Base-by-base conservation (phyloP, 2,888 invertebrate genomes). In the Drosophila putrida region DNA sequence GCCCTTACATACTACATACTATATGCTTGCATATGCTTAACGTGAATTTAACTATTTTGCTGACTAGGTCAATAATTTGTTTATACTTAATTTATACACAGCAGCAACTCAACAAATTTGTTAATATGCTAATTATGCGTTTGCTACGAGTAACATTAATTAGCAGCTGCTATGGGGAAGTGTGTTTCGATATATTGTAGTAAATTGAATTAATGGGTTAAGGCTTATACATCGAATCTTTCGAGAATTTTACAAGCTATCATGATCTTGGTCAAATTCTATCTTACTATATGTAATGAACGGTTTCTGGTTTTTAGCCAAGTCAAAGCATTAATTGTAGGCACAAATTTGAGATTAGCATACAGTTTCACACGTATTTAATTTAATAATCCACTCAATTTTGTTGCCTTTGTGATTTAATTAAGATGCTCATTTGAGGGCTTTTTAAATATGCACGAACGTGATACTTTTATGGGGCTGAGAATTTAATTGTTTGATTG, bases 381-480 rank as follows among this genome's bases (percentile, higher is more conserved):
- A 60, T 54, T 63, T 75, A 64, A 75, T 71, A 61, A 64, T 54
- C 35, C 54, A 41, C 59, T 63, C 57, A 13, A 25, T 47, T 47
- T 49, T 53, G 36, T 27, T 38, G 36, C 20, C 28, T 5, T 50
- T 66, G 61, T 57, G 31, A 60, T 61, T 63, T 66, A 83, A 81
- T 83, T 75, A 77, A 71, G 47, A 64, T 79, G 69, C 53, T 71
- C 58, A 79, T 61, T 67, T 76, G 62, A 57, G 46, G 55, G 54
- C 58, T 63, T 35, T 44, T 64, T 71, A 71, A 70, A 62, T 57
- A 60, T 66, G 51, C 35, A 13, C 35, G 46, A 38, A 39, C 57
- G 57, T 57, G 44, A 39, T 71, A 44, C 27, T 62, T 54, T 49
- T 25, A 15, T 57, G 35, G 20, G 33, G 33, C 33, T 61, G 73